A percentile compares a stretch with the other conserved stretches of the same genome.
These are phyloP conservation scores for Tribolium madens DNA, from an alignment of 1,140 invertebrate species.

Conservation along the genomic window DNA sequence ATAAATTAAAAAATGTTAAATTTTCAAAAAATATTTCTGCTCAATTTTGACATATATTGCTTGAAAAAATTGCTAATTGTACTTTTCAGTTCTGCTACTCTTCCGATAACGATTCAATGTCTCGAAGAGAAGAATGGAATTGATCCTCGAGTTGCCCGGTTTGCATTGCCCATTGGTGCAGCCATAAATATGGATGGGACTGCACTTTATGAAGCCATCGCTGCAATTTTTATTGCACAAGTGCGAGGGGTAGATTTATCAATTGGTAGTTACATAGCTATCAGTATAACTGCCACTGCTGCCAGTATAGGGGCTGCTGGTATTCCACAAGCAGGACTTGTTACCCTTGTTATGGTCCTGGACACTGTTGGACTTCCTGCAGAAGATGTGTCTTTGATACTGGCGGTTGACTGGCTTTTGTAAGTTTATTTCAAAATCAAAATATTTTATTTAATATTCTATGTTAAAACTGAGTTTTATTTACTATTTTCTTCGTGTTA, in stretches of 20 bases:
- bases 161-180: conserved; percentile 88
- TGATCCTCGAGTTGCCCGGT: conserved; percentile 81
- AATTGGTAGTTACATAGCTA: conserved; percentile 71
- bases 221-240: conserved; percentile 87
- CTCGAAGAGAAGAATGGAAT: conserved; percentile 83
- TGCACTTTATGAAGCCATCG: conserved; percentile 87
- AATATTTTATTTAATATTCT: too few species aligned
- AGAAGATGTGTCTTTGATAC: conserved; percentile 83
- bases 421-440: conserved; percentile 70
- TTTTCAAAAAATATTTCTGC: too few species aligned
- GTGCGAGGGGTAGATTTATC: conserved; percentile 74
- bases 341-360: conserved; percentile 90
- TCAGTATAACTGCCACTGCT: conserved; percentile 85
- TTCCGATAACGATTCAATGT: conserved; percentile 81
- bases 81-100: conserved; percentile 76
- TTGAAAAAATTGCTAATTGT: too few species aligned
- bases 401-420: conserved; percentile 91
- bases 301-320: conserved; percentile 92
- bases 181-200: conserved; percentile 92
- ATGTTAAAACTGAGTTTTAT: too few species aligned
- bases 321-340: conserved; percentile 85
- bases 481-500: too few species aligned
- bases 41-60: too few species aligned
- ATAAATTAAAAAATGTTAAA: too few species aligned
- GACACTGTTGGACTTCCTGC: conserved; percentile 85